Percentiles rank a stretch among this genome's conserved stretches.
Evolutionary conservation across 2,113 vertebrate genomes (phyloP).

Genomic region (Apodemus speciosus): DNA sequence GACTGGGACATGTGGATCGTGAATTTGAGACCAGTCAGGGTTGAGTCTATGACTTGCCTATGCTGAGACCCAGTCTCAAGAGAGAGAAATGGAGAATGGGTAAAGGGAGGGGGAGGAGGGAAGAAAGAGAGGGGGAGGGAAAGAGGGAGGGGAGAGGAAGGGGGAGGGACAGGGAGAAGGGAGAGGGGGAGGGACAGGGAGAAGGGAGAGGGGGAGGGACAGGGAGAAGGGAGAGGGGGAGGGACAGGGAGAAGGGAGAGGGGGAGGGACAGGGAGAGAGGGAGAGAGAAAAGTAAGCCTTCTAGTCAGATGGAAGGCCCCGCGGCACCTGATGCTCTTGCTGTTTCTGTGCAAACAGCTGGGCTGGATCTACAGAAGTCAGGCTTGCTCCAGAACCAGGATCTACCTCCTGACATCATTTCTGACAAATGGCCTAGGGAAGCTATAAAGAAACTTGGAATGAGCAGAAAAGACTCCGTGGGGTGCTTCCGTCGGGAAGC

Average conservation of each 20-base stretch:
- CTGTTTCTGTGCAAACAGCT: accelerated
- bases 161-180: accelerated
- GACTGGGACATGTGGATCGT: background rate
- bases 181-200: background rate
- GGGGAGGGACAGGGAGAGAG: background rate
- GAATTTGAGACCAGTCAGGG: too few species aligned
- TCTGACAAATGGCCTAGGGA: background rate
- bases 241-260: accelerated
- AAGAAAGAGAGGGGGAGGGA: accelerated
- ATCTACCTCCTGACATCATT: background rate
- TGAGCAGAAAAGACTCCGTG: background rate
- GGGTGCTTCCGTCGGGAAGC: background rate
- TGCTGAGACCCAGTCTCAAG: background rate
- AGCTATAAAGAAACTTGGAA: background rate
- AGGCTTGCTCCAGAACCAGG: background rate
- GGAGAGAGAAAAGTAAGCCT: background rate
- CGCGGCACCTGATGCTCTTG: accelerated
- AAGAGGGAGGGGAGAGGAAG: background rate
- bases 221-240: too few species aligned
- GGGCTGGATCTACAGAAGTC: background rate
- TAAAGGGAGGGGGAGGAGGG: too few species aligned
- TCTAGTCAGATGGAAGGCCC: background rate
- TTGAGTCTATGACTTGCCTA: background rate
- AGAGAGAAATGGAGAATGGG: too few species aligned
- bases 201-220: accelerated